These are phyloP conservation scores for Polia nebulosa DNA, from an alignment of 2,888 invertebrate species.

Conservation along the genomic window DNA sequence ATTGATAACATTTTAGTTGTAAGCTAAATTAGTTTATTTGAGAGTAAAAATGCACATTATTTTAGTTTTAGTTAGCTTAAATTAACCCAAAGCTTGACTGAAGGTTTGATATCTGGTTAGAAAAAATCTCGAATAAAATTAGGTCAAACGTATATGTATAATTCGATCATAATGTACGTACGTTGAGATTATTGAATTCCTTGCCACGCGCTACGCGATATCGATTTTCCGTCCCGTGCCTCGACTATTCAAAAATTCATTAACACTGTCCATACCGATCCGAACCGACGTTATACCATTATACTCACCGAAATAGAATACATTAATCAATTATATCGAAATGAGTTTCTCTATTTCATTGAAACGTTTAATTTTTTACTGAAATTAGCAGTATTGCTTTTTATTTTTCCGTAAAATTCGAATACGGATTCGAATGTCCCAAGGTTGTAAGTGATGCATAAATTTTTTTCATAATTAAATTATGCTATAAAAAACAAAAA, in stretches of 20 bases:
- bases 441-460: slow-evolving; percentile 48
- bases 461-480: slow-evolving; percentile 55
- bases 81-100: slow-evolving; percentile 57
- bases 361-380: slow-evolving; percentile 32
- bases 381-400: slow-evolving; percentile 14
- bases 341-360: slow-evolving; percentile 37
- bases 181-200: slow-evolving; percentile 74
- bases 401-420: slow-evolving; percentile 17
- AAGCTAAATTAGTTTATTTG: slow-evolving; percentile 65
- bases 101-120: slow-evolving; percentile 37
- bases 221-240: slow-evolving; percentile 89
- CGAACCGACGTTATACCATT: slow-evolving; percentile 76
- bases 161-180: slow-evolving; percentile 40
- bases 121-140: slow-evolving; percentile 40
- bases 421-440: slow-evolving; percentile 21
- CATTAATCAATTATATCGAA: slow-evolving; percentile 62
- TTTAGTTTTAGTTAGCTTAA: slow-evolving; percentile 45
- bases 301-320: slow-evolving; percentile 71
- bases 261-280: slow-evolving; percentile 82
- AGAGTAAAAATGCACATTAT: slow-evolving; percentile 54
- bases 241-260: slow-evolving; percentile 88
- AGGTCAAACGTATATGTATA: slow-evolving; percentile 46
- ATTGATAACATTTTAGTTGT: slow-evolving; percentile 76
- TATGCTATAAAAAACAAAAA: slow-evolving; percentile 68
- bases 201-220: slow-evolving; percentile 81